Conservation (phyloP, 2,888 invertebrate genomes). For the Scaptomyza caliginosa region DNA sequence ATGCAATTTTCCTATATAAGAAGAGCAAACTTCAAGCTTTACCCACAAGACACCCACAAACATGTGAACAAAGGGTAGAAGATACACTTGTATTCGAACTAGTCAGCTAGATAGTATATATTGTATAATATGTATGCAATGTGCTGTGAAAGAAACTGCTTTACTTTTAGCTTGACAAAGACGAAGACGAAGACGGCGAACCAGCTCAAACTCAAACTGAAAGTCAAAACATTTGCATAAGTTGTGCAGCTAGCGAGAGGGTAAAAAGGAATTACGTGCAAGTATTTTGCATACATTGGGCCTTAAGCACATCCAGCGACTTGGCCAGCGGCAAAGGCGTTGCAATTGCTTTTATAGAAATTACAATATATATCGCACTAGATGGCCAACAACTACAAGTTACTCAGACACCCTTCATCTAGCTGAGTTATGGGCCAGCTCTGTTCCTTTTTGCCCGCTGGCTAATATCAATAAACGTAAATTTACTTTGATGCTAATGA, state of each 20-base stretch:
- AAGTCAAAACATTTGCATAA: constrained; percentile 58
- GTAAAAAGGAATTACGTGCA: constrained; percentile 50
- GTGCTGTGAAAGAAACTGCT: constrained; percentile 49
- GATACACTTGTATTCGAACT: constrained; percentile 25
- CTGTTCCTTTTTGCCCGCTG: constrained; percentile 21
- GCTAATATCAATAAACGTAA: constrained; percentile 51
- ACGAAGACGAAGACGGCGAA: constrained; percentile 4
- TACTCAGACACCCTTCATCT: background rate
- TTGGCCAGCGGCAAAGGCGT: constrained; percentile 34
- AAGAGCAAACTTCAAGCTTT: constrained; percentile 26
- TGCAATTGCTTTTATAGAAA: constrained; percentile 40
- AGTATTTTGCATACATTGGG: constrained; percentile 65
- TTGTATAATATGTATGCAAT: constrained; percentile 56
- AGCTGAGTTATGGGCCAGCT: constrained; percentile 31
- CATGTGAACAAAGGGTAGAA: constrained; percentile 1
- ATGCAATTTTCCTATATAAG: constrained; percentile 64
- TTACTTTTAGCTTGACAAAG: constrained; percentile 53
- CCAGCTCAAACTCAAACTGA: background rate
- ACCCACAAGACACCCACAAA: constrained; percentile 12
- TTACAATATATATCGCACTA: constrained; percentile 33
- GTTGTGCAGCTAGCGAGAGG: constrained; percentile 47
- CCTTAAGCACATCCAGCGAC: constrained; percentile 24
- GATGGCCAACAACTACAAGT: background rate
- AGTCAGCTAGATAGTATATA: constrained; percentile 13
- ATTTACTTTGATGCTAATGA: constrained; percentile 70